These are phyloP conservation scores for Malacoraja senta DNA, from an alignment of 2,797 vertebrate species.

Conservation along the genomic window DNA sequence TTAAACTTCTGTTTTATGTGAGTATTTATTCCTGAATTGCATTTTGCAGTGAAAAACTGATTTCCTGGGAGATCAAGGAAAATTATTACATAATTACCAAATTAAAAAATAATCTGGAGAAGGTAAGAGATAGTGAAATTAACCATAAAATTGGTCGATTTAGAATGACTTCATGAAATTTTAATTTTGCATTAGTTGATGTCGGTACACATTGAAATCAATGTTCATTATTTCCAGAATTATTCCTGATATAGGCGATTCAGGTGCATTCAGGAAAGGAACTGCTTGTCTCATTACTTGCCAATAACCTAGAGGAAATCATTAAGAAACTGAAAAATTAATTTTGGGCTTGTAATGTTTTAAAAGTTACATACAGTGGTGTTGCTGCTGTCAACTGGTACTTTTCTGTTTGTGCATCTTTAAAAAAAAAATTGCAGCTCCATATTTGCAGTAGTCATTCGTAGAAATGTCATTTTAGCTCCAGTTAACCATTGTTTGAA, in stretches of 20 bases:
- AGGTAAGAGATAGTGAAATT: not conserved
- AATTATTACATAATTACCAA: not conserved
- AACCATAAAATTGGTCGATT: not conserved
- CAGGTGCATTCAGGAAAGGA: not conserved
- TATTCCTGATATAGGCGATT: not conserved
- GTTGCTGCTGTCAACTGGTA: not conserved
- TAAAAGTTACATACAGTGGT: conserved; percentile 12
- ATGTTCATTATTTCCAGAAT: too few species aligned
- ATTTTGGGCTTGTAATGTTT: not conserved
- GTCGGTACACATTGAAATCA: not conserved
- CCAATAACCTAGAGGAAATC: not conserved
- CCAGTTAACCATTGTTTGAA: not conserved
- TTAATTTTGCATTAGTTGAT: not conserved
- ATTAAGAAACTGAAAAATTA: not conserved
- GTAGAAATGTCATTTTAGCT: not conserved
- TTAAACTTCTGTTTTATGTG: not conserved
- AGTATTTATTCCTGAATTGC: not conserved
- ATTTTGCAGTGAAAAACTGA: not conserved
- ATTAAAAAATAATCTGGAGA: not conserved
- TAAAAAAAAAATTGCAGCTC: not conserved
- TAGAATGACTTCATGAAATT: not conserved
- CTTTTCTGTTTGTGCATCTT: not conserved
- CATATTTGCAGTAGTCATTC: not conserved
- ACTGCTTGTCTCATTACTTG: not conserved
- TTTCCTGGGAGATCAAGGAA: not conserved